These are phyloP conservation scores for Bujurquina vittata DNA, from an alignment of 2,113 vertebrate genomes.

Conservation along the genomic window DNA sequence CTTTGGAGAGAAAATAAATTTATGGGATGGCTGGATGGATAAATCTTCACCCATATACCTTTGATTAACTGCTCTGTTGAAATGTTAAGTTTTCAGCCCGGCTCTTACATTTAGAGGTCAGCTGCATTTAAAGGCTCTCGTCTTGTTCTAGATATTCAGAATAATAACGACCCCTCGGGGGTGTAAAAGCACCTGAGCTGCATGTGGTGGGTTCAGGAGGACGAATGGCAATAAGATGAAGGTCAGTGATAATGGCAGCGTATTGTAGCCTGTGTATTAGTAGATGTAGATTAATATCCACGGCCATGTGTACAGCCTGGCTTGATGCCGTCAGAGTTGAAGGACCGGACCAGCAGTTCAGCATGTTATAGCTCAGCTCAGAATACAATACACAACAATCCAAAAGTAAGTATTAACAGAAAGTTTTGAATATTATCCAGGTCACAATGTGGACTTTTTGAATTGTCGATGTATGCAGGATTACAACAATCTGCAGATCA, in stretches of 20 bases:
- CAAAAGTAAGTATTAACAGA: no score
- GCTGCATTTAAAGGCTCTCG: not conserved
- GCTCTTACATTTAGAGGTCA: not conserved
- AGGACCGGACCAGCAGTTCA: not conserved
- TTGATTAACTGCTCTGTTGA: not conserved
- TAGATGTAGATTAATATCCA: not conserved
- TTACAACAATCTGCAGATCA: no score
- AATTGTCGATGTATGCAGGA: no score
- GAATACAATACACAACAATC: no score
- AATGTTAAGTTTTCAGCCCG: not conserved
- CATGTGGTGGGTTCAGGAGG: not conserved
- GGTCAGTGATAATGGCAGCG: not conserved
- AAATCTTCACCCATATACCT: not conserved
- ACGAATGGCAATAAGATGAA: not conserved
- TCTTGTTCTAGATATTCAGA: not conserved
- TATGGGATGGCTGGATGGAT: not conserved
- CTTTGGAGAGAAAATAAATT: no score
- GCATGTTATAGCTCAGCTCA: not conserved
- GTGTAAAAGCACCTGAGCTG: not conserved
- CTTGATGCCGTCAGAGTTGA: not conserved
- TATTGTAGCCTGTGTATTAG: not conserved
- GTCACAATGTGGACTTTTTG: no score
- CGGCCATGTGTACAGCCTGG: not conserved
- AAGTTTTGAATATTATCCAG: no score
- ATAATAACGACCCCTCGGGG: fast-evolving